Evolutionary conservation across 1,140 invertebrate genomes (phyloP).

Genomic region (Pomacea maculata): DNA sequence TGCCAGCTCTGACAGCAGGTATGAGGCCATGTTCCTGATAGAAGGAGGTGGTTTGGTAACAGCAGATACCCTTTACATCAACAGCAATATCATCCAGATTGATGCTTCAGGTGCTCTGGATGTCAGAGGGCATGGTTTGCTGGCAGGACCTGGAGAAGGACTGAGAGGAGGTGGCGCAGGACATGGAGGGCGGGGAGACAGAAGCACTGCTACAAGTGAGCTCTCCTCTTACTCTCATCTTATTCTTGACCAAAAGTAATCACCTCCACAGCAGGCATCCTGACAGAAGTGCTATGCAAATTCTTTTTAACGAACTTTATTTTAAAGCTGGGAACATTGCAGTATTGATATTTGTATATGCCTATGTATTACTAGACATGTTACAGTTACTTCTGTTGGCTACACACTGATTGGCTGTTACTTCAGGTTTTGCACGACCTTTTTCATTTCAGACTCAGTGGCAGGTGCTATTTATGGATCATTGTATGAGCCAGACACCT

Average conservation of each 20-base stretch:
- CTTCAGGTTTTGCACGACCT: too few relatives aligned
- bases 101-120: slow-evolving; percentile 35
- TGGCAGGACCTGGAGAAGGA: slow-evolving; percentile 35
- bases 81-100: slow-evolving; percentile 40
- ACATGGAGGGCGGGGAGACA: slow-evolving; percentile 37
- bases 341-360: too few relatives aligned
- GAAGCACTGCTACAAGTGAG: not conserved
- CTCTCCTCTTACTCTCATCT: too few relatives aligned
- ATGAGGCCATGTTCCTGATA: slow-evolving; percentile 27
- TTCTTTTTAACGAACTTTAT: too few relatives aligned
- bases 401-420: too few relatives aligned
- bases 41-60: slow-evolving; percentile 43
- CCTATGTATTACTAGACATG: too few relatives aligned
- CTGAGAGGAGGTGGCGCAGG: slow-evolving; percentile 33
- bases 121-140: slow-evolving; percentile 35
- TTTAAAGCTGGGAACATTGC: too few relatives aligned
- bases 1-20: slow-evolving; percentile 13
- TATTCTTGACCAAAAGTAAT: too few relatives aligned
- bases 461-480: slow-evolving; percentile 42
- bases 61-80: slow-evolving; percentile 37
- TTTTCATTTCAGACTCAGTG: slow-evolving; percentile 20
- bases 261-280: too few relatives aligned
- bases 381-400: too few relatives aligned
- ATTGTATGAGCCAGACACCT: slow-evolving; percentile 32
- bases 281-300: too few relatives aligned